These are phyloP conservation scores for Gari tellinella DNA, from an alignment of 2,888 invertebrate species.

Conservation along the genomic window DNA sequence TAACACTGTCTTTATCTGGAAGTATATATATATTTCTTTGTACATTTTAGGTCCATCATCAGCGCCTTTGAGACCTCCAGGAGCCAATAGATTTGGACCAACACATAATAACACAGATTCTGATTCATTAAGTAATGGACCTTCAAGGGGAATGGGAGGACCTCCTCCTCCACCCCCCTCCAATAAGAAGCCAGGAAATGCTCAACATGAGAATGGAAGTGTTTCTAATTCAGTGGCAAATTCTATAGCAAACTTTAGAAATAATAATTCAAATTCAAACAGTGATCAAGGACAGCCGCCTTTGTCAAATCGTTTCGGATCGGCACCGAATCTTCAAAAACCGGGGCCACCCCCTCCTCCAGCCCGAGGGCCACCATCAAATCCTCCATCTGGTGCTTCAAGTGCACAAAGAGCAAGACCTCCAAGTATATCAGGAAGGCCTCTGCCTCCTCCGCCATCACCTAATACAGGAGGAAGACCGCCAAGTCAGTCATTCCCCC, in stretches of 20 bases:
- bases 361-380: constrained; percentile 39
- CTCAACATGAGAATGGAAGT: constrained; percentile 24
- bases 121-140: constrained; percentile 61
- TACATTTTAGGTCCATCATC: constrained; percentile 48
- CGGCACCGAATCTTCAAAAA: constrained; percentile 40
- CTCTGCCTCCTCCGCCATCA: constrained; percentile 49
- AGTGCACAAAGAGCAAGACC: constrained; percentile 25
- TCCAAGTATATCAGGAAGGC: constrained; percentile 54
- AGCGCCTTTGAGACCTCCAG: constrained; percentile 38
- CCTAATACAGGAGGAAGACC: constrained; percentile 5
- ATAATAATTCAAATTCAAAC: constrained; percentile 26
- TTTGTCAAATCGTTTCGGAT: constrained; percentile 1
- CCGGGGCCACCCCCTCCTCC: constrained; percentile 58
- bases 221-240: constrained; percentile 12
- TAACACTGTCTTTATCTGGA: too few relatives aligned
- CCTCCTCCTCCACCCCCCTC: constrained; percentile 63
- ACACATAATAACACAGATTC: constrained; percentile 60
- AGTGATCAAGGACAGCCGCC: constrained; percentile 7
- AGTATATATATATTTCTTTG: too few relatives aligned
- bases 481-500: constrained; percentile 44
- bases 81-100: constrained; percentile 27
- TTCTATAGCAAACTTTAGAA: constrained; percentile 46
- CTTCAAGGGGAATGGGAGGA: constrained; percentile 62
- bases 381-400: neutral
- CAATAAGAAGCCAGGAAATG: constrained; percentile 48